Percentiles rank a stretch among this genome's conserved stretches.
Conservation (phyloP, 2,888 invertebrate species). For the Sesamia inferens region DNA sequence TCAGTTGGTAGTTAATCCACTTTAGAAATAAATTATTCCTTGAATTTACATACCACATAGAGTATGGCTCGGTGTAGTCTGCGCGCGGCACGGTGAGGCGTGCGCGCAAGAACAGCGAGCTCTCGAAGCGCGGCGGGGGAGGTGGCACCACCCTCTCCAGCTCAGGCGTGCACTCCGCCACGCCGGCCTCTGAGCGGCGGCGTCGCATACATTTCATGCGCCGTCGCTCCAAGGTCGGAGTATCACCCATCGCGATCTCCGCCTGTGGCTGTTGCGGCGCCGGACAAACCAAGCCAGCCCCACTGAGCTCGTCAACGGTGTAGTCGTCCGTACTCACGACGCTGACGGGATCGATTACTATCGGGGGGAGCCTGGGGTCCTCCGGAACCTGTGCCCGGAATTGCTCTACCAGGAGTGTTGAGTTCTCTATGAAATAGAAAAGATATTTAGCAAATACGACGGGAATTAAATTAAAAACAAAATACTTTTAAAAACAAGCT, state of each 20-base stretch:
- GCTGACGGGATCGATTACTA: slow-evolving; percentile 68
- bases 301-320: slow-evolving; percentile 38
- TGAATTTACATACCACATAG: slow-evolving; percentile 60
- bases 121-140: slow-evolving; percentile 71
- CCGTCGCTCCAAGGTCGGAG: slow-evolving; percentile 6
- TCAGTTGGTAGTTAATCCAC: not conserved
- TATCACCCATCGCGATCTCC: slow-evolving; percentile 4
- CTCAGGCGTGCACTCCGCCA: not conserved
- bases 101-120: slow-evolving; percentile 72
- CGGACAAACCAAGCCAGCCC: not conserved
- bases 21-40: not conserved
- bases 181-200: slow-evolving; percentile 9
- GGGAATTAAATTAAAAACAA: not conserved
- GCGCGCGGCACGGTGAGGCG: slow-evolving; percentile 76
- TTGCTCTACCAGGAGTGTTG: slow-evolving; percentile 72
- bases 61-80: slow-evolving; percentile 79
- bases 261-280: not conserved
- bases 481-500: too few species aligned
- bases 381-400: slow-evolving; percentile 73
- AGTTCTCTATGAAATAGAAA: slow-evolving; percentile 66
- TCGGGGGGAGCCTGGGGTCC: slow-evolving; percentile 75
- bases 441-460: not conserved
- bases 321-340: slow-evolving; percentile 48
- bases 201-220: slow-evolving; percentile 42
- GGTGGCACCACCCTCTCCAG: slow-evolving; percentile 47